Base-by-base conservation (phyloP, 2,888 invertebrate genomes). In the Oscheius sp. region DNA sequence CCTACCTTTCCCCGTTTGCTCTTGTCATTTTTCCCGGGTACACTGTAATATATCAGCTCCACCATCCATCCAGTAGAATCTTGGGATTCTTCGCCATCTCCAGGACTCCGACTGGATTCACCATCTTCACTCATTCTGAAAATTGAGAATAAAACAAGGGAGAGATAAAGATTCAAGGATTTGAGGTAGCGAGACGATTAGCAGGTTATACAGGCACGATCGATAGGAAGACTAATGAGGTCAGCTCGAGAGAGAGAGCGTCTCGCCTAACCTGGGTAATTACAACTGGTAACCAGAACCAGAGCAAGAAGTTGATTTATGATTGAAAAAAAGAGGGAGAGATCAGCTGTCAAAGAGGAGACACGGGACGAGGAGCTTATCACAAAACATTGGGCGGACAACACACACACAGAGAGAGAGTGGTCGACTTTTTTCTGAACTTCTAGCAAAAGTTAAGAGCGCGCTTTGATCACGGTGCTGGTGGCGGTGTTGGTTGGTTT, bases 1-100 rank as follows among this genome's bases (percentile, higher is more conserved):
- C 72, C 18, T 25, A 81, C 81, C 55, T 74, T 77, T 72, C 81
- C 81, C n/a, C 81, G 77, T 25, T 74, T 73, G 58, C 63, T 73
- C 58, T 75, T 68, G 70, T 79, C 81, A 21, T 71, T 72, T 74
- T 75, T 76, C 52, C 81, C 78, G 35, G 73, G 75, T 35, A 77
- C 56, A 59, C 72, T 76, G 69, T 81, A 81, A 68, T 81, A 81
- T 61, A 78, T 77, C 56, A 76, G 77, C 72, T 81, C 81, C 53
- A 79, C 76, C 55, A 77, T 76, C 43, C 53, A 66, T 13, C 35
- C 21, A 43, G 21, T 52, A 25, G 16, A 12, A 41, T 69, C 69
- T 43, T 46, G 58, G 29, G 72, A 72, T 21, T 49, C 59, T 23
- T 53, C 58, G 7, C 45, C 46, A 9, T 70, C 72, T 25, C 58